Evolutionary conservation across 2,113 vertebrate species (phyloP).

Genomic region (Romanogobio albipinnatus): DNA sequence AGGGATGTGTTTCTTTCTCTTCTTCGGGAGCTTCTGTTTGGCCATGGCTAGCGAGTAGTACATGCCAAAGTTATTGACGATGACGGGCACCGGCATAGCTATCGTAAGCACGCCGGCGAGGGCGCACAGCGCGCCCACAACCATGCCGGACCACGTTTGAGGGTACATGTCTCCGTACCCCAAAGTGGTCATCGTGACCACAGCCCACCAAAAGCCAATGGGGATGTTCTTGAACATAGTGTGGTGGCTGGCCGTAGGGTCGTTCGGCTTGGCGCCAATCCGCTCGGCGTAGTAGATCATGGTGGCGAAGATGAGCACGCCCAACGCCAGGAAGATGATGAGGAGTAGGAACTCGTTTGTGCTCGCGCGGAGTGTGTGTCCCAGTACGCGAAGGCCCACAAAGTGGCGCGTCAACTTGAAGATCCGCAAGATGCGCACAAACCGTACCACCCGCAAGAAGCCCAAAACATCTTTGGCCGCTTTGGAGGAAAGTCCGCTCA

Average conservation of each 20-base stretch:
- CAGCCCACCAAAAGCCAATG: conserved; percentile 99
- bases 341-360: conserved; percentile 97
- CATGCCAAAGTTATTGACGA: conserved; percentile 99
- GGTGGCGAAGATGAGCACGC: conserved; percentile 98
- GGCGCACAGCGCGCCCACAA: conserved; percentile 94
- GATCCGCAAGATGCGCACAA: conserved; percentile 96
- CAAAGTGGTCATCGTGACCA: conserved; percentile 98
- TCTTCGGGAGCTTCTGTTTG: conserved; percentile 97
- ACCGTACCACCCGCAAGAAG: conserved; percentile 97
- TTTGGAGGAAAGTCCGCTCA: conserved; percentile 96
- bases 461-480: conserved; percentile 97
- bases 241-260: conserved; percentile 89
- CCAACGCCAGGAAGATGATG: conserved; percentile 94
- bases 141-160: conserved; percentile 96
- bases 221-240: conserved; percentile 98
- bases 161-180: conserved; percentile 99
- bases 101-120: conserved; percentile 94
- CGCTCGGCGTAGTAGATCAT: conserved; percentile 99
- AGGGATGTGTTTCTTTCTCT: conserved; percentile 97
- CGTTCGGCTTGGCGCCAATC: conserved; percentile 90
- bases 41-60: conserved; percentile 99
- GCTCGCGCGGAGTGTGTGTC: conserved; percentile 94
- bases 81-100: conserved; percentile 98
- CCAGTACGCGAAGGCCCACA: conserved; percentile 92
- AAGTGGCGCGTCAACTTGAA: conserved; percentile 99